Base-by-base conservation (phyloP, 2,113 vertebrate species). In the Sciurus niger region DNA sequence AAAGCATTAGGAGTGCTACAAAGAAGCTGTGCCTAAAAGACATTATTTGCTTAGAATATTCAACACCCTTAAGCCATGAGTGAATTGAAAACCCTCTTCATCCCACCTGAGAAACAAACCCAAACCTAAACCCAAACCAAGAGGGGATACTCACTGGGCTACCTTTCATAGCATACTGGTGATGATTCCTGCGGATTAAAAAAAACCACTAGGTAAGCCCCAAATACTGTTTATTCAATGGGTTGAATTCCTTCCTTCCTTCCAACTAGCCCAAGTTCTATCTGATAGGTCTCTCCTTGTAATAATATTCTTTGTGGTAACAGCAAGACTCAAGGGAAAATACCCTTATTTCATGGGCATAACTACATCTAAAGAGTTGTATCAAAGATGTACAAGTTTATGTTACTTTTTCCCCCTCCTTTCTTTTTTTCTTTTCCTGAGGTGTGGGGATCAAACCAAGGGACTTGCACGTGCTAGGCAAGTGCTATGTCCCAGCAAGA, bases 1-100 rank as follows among this genome's bases (percentile, higher is more conserved):
- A 96, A 95, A 84, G 88, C 89, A 94, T 97, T 97, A 1, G 98
- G 98, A 72, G 98, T 98, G 79, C 98, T 99, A 88, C 98, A 99
- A 74, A 97, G 94, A 72, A 98, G 89, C 48, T 98, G 96, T 93
- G 58, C 89, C 94, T 96, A 92, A 25, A 94, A 96, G 70, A 84
- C 84, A 95, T 65, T 4, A 0, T 74, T 96, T 90, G 72, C 70
- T 96, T 78, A 83, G 55, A 78, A 34, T 6, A 86, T 67, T 13
- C 65, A 60, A 20, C 30, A 68, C 92, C 24, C 40, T 88, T 2
- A 3, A 67, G 58, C 55, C 48, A 76, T 22, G 22, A 30, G 9
- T 58, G 20, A 51, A 17, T 65, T 93, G 18, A 60, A 92, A 93
- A 55, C 48, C 63, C 80, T 93, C 68, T 86, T 40, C 30, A 28